These are phyloP conservation scores for Neosilurus mollespiculum DNA, from an alignment of 2,797 vertebrate genomes.

Conservation along the genomic window DNA sequence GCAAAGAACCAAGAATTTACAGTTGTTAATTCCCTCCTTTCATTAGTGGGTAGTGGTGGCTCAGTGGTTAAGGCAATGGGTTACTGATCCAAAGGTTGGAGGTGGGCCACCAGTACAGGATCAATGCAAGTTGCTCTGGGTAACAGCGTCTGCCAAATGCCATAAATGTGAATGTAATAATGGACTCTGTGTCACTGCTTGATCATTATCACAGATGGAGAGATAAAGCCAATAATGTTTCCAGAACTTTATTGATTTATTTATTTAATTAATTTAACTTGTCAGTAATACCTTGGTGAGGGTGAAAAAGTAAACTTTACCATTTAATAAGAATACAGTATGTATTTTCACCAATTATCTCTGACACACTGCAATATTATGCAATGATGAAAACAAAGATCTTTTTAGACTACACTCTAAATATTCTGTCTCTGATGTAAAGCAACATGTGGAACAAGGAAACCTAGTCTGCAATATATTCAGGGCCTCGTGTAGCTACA, in stretches of 20 bases:
- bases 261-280: background rate
- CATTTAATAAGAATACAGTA: background rate
- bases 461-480: constrained; percentile 59
- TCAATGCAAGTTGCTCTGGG: too few relatives aligned
- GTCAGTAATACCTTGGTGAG: too few relatives aligned
- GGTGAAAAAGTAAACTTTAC: too few relatives aligned
- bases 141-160: too few relatives aligned
- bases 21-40: too few relatives aligned
- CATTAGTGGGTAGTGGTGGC: too few relatives aligned
- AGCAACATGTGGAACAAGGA: constrained; percentile 46
- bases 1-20: too few relatives aligned
- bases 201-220: background rate
- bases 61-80: too few relatives aligned
- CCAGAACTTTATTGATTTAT: background rate
- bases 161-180: background rate
- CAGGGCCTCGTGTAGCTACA: constrained; percentile 69
- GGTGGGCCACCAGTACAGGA: too few relatives aligned
- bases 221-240: background rate
- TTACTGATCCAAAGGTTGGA: too few relatives aligned
- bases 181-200: background rate
- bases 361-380: background rate
- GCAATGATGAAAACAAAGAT: constrained; percentile 7
- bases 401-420: constrained; percentile 38
- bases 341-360: background rate
- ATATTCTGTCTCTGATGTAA: constrained; percentile 40